phyloP scores from a whole-genome alignment of 2,797 vertebrate genomes.

The Lagorchestes hirsutus region DNA sequence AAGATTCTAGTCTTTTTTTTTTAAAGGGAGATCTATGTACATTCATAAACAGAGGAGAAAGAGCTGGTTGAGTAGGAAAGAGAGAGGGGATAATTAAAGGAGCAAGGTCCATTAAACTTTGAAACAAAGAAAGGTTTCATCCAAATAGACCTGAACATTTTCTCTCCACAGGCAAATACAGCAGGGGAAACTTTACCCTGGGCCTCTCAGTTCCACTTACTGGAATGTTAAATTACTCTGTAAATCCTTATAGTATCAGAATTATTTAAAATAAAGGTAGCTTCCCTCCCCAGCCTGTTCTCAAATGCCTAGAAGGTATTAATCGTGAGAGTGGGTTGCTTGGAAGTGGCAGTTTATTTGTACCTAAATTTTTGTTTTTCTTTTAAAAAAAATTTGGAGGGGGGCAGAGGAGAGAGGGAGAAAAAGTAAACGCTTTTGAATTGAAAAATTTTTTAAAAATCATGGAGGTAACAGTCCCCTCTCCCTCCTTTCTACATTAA shows the following conservation, averaged over 20 bases:
- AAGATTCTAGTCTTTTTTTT: constrained; percentile 8
- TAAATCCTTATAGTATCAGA: not conserved
- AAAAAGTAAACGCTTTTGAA: not conserved
- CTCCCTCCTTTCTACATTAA: constrained; percentile 25
- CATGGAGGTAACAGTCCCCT: not conserved
- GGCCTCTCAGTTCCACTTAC: not conserved
- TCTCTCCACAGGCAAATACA: not conserved
- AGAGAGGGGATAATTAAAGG: constrained; percentile 23
- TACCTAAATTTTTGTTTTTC: not conserved
- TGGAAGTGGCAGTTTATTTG: not conserved
- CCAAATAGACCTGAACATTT: not conserved
- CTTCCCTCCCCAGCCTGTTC: not conserved
- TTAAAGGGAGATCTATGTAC: not conserved
- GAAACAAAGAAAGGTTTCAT: not conserved
- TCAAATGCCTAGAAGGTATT: not conserved
- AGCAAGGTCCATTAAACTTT: not conserved
- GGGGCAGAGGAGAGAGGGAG: not conserved
- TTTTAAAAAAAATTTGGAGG: not conserved
- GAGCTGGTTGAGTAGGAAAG: not conserved
- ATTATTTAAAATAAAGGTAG: not conserved
- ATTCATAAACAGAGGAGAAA: not conserved
- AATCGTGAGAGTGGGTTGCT: not conserved
- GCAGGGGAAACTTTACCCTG: not conserved
- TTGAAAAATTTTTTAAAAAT: not conserved
- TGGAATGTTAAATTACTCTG: not conserved